Percentiles rank a stretch among this genome's conserved stretches.
These are phyloP conservation scores for Microchrysa polita DNA, from an alignment of 2,888 invertebrate species.

Conservation along the genomic window DNA sequence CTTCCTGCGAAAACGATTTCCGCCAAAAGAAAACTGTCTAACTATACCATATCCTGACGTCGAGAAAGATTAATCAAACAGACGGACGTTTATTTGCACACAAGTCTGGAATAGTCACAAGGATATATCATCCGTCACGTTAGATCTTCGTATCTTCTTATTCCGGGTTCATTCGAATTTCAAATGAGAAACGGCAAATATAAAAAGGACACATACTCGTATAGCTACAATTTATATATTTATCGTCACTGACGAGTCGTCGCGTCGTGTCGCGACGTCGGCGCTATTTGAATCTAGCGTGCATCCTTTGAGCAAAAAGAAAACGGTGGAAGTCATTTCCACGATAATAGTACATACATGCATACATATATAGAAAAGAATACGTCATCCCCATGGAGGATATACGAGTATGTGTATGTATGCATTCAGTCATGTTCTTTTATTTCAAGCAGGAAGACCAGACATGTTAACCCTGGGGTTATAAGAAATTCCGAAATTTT, in stretches of 20 bases:
- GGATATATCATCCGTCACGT: too few species aligned
- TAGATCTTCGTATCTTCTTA: neutral
- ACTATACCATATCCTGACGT: too few species aligned
- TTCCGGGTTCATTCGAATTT: conserved; percentile 3
- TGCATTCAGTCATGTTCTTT: neutral
- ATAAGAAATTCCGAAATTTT: conserved; percentile 10
- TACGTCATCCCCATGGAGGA: neutral
- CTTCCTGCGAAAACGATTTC: too few species aligned
- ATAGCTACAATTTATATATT: neutral
- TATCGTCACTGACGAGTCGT: too few species aligned
- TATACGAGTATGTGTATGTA: neutral
- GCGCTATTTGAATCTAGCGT: neutral
- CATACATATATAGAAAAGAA: neutral
- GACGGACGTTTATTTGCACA: too few species aligned
- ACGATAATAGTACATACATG: neutral
- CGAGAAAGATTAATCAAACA: too few species aligned
- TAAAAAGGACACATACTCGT: neutral
- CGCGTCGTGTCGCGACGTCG: neutral
- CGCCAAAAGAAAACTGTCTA: too few species aligned
- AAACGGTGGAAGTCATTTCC: neutral
- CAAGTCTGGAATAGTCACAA: too few species aligned
- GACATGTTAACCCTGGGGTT: neutral
- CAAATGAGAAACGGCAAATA: neutral
- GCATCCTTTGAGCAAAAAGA: neutral
- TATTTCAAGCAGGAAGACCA: neutral